Percentiles rank a stretch among this genome's conserved stretches.
phyloP scores from a whole-genome alignment of 2,888 invertebrate species.

The Volucella inflata region DNA sequence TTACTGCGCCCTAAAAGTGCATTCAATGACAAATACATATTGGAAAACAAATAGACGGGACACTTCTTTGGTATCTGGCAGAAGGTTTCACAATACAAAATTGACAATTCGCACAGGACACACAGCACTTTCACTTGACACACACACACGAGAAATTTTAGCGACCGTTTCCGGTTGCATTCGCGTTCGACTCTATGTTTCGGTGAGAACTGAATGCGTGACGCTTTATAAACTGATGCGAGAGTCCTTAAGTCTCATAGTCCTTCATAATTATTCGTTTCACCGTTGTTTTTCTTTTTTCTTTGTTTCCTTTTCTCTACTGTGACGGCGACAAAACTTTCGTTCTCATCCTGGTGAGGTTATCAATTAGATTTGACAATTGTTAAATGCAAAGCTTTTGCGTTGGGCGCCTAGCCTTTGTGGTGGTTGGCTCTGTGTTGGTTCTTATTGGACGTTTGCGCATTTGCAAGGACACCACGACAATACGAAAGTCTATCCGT shows the following conservation, averaged over 20 bases:
- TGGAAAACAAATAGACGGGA: no score
- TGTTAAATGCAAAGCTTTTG: slow-evolving; percentile 65
- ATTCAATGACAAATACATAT: neutral
- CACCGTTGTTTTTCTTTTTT: neutral
- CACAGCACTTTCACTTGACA: slow-evolving; percentile 7
- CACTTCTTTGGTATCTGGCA: no score
- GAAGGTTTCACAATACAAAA: no score
- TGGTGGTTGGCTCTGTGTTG: slow-evolving; percentile 8
- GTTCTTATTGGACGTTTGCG: slow-evolving; percentile 48
- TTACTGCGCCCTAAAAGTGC: neutral
- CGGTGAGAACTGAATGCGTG: slow-evolving; percentile 79
- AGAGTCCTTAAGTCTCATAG: slow-evolving; percentile 25
- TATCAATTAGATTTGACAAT: slow-evolving; percentile 66
- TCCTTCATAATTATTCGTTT: slow-evolving; percentile 15
- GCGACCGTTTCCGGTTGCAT: slow-evolving; percentile 26
- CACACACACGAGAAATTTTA: slow-evolving; percentile 1
- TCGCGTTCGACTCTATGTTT: slow-evolving; percentile 79
- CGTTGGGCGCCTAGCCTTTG: slow-evolving; percentile 37
- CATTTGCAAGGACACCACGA: slow-evolving; percentile 47
- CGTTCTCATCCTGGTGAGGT: slow-evolving; percentile 58
- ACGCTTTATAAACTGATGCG: slow-evolving; percentile 53
- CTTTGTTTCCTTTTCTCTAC: slow-evolving; percentile 10
- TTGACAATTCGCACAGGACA: neutral
- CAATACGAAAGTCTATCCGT: slow-evolving; percentile 46
- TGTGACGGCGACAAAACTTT: slow-evolving; percentile 55